Percentiles rank a stretch among this genome's conserved stretches.
phyloP scores from a whole-genome alignment of 1,140 invertebrate species.

The Bombyx mandarina region DNA sequence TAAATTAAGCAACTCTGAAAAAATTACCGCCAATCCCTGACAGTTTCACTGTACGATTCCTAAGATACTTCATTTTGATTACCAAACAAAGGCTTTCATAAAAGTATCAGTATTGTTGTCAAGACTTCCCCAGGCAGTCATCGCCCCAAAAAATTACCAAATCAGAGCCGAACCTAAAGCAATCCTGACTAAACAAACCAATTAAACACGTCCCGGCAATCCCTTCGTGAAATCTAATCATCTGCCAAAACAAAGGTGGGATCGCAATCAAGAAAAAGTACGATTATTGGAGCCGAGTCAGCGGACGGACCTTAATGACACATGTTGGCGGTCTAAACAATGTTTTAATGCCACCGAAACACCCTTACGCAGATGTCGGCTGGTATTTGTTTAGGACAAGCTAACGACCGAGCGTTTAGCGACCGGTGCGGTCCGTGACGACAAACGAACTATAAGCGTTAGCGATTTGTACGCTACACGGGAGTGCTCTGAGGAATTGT shows the following conservation, averaged over 20 bases:
- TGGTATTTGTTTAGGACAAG: slow-evolving; percentile 63
- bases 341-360: slow-evolving; percentile 56
- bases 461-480: neutral
- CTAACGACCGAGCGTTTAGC: slow-evolving; percentile 59
- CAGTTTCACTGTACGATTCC: no score
- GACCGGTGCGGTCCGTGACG: slow-evolving; percentile 20
- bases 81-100: no score
- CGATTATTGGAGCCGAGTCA: slow-evolving; percentile 31
- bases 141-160: no score
- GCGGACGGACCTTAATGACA: slow-evolving; percentile 41
- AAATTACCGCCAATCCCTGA: no score
- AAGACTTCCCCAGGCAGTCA: no score
- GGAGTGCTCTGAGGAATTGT: no score
- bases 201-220: no score
- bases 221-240: neutral
- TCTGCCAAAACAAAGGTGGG: slow-evolving; percentile 12
- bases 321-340: slow-evolving; percentile 53
- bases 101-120: no score
- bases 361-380: slow-evolving; percentile 53
- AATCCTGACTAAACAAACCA: no score
- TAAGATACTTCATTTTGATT: no score
- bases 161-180: no score
- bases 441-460: neutral
- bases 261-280: slow-evolving; percentile 38
- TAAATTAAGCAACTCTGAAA: no score